A percentile compares a stretch with the other conserved stretches of the same genome.
Evolutionary conservation across 1,140 invertebrate genomes (phyloP).

Genomic region (Lepidurus arcticus): DNA sequence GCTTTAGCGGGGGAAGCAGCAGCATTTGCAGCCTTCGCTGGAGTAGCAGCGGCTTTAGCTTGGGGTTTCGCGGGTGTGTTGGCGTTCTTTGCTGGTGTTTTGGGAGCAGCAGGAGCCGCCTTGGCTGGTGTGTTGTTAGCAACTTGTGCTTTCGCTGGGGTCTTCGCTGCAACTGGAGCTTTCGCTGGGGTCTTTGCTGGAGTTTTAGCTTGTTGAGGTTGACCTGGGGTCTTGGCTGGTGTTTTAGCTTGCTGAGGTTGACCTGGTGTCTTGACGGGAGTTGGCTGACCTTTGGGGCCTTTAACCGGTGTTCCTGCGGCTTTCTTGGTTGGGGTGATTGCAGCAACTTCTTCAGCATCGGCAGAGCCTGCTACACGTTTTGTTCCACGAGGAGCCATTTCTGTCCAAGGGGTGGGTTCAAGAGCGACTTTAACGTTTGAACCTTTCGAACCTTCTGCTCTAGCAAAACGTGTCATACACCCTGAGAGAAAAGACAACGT

Average conservation of each 20-base stretch:
- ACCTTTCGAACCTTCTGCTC: background rate
- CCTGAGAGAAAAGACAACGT: background rate
- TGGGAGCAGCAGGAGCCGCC: background rate
- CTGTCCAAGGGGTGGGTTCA: background rate
- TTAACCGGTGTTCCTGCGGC: background rate
- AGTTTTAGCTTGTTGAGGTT: background rate
- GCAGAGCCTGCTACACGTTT: background rate
- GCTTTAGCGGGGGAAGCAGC: too few species aligned
- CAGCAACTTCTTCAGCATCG: background rate
- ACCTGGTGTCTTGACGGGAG: background rate
- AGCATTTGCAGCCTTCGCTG: background rate
- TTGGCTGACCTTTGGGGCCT: background rate
- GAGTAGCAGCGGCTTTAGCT: background rate
- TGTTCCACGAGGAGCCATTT: background rate
- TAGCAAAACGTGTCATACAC: constrained; percentile 13
- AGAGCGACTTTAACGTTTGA: background rate
- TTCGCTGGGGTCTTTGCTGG: background rate
- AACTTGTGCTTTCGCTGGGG: background rate
- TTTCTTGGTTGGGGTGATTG: background rate
- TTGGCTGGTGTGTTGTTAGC: background rate
- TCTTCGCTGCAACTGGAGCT: background rate
- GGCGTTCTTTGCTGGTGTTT: background rate
- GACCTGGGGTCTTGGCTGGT: background rate
- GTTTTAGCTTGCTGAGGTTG: background rate
- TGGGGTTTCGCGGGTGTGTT: background rate